phyloP scores from a whole-genome alignment of 2,113 vertebrate genomes.

The Lichenostomus cassidix region DNA sequence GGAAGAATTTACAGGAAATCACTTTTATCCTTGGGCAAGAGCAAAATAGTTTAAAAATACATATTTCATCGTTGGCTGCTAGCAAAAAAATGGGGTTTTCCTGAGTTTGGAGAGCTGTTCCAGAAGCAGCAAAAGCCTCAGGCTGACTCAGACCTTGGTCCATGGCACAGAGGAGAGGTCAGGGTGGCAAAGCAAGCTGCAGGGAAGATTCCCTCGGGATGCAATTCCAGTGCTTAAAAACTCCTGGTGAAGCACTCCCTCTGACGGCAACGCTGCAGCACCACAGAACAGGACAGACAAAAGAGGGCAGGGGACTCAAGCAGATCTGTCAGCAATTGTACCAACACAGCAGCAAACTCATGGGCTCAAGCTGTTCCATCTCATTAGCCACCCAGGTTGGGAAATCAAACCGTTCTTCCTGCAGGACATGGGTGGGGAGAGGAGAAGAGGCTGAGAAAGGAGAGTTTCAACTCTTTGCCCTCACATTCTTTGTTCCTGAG shows the following conservation, averaged over 20 bases:
- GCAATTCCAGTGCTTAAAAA: background rate
- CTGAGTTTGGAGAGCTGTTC: background rate
- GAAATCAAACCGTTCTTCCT: background rate
- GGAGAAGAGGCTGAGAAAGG: background rate
- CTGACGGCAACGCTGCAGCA: constrained; percentile 36
- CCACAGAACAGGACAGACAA: background rate
- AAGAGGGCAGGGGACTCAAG: background rate
- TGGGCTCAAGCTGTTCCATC: constrained; percentile 32
- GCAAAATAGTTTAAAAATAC: background rate
- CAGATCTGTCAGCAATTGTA: background rate
- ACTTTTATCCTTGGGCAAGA: background rate
- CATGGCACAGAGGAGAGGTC: background rate
- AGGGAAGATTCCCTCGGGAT: background rate
- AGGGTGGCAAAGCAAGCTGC: background rate
- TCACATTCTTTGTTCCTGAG: background rate
- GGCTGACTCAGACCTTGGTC: background rate
- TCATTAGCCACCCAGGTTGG: background rate
- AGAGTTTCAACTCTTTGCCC: background rate
- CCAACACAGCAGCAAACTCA: constrained; percentile 44
- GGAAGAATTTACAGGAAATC: background rate
- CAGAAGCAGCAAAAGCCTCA: background rate
- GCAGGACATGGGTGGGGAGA: background rate
- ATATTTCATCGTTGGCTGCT: accelerated
- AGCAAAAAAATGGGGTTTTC: background rate
- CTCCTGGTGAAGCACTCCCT: constrained; percentile 32